A percentile compares a stretch with the other conserved stretches of the same genome.
phyloP scores from a whole-genome alignment of 1,140 invertebrate genomes.

The Laupala kohalensis region DNA sequence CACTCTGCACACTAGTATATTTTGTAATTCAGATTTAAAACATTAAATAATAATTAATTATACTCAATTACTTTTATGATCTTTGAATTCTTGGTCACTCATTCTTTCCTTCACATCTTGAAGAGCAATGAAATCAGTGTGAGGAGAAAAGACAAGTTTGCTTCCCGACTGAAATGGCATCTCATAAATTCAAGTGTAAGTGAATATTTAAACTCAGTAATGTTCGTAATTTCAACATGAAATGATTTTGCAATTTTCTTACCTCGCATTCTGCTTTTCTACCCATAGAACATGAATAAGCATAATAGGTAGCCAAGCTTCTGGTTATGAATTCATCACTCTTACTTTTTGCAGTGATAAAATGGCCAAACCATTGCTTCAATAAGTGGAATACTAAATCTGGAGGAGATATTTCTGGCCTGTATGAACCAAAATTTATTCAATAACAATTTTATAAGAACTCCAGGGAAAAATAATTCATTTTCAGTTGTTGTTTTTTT shows the following conservation, averaged over 20 bases:
- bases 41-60: too few relatives aligned
- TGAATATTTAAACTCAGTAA: neutral
- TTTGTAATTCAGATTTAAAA: too few relatives aligned
- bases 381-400: neutral
- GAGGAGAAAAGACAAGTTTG: neutral
- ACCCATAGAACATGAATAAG: neutral
- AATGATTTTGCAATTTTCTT: neutral
- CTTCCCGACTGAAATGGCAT: neutral
- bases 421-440: neutral
- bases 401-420: neutral
- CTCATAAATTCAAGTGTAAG: neutral
- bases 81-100: neutral
- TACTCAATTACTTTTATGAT: neutral
- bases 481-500: neutral
- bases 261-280: neutral
- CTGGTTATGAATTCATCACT: neutral
- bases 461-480: neutral
- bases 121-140: neutral
- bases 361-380: neutral
- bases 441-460: neutral
- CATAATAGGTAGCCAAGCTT: neutral
- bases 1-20: neutral
- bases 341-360: neutral
- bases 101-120: neutral
- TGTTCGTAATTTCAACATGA: neutral